Evolutionary conservation across 2,888 invertebrate species (phyloP).

Genomic region (Sarcophaga subvicina): DNA sequence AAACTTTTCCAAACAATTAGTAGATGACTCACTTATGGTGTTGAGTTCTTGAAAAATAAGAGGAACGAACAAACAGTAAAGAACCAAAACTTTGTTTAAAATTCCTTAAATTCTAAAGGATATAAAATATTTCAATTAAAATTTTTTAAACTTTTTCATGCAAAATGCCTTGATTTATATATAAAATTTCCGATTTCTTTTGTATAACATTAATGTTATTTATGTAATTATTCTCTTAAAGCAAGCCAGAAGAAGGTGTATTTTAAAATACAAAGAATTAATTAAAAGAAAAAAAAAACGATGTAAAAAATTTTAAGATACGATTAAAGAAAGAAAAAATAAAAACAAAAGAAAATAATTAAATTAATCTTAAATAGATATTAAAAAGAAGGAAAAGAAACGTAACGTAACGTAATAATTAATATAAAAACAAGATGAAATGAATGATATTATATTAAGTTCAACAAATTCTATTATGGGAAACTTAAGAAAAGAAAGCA

Average conservation of each 20-base stretch:
- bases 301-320: constrained; percentile 62
- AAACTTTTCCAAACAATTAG: no score
- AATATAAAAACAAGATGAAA: constrained; percentile 50
- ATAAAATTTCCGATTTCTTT: neutral
- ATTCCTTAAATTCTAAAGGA: no score
- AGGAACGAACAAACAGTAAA: no score
- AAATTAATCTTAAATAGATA: constrained; percentile 60
- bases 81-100: no score
- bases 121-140: no score
- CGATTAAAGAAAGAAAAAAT: constrained; percentile 40
- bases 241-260: constrained; percentile 55
- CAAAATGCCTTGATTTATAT: no score
- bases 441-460: constrained; percentile 69
- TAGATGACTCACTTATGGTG: no score
- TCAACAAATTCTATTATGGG: constrained; percentile 67
- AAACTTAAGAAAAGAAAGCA: constrained; percentile 46
- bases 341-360: constrained; percentile 45
- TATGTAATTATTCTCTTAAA: neutral
- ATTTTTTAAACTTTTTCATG: no score
- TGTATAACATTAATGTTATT: neutral
- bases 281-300: constrained; percentile 59
- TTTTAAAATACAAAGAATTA: constrained; percentile 64
- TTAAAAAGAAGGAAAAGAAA: constrained; percentile 45
- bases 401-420: no score
- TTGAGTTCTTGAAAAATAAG: no score